Evolutionary conservation across 2,113 vertebrate genomes (phyloP).

Genomic region (Bothrops jararaca): DNA sequence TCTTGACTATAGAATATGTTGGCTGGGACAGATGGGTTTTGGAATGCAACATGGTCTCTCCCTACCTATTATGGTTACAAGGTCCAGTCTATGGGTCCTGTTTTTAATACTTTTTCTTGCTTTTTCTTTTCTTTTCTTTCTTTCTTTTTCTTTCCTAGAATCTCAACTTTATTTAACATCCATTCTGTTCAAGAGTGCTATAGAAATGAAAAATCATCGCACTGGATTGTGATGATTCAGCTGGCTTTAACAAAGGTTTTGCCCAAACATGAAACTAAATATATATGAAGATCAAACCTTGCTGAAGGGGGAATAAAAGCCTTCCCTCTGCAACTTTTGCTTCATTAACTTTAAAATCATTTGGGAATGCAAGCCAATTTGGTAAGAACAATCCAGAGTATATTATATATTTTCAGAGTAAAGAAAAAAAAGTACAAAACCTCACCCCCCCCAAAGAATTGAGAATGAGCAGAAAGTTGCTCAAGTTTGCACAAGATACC

Average conservation of each 20-base stretch:
- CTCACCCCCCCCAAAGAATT: not conserved
- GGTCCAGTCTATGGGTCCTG: not conserved
- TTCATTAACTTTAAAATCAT: slow-evolving; percentile 16
- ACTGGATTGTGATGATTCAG: not conserved
- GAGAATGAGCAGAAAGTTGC: not conserved
- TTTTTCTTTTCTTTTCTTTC: too few relatives aligned
- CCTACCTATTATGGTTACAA: not conserved
- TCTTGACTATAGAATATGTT: not conserved
- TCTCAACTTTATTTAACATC: not conserved
- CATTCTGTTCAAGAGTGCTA: not conserved
- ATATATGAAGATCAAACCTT: not conserved
- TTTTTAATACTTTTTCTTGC: not conserved
- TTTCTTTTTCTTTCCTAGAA: not conserved
- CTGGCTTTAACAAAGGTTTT: not conserved
- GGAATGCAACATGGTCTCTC: not conserved
- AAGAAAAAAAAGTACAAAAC: not conserved
- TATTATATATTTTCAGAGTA: not conserved
- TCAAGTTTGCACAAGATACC: not conserved
- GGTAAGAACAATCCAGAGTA: not conserved
- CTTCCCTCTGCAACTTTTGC: not conserved
- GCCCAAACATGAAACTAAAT: not conserved
- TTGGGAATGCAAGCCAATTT: not conserved
- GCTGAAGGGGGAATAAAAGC: not conserved
- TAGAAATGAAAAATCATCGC: not conserved
- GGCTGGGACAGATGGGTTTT: not conserved